Percentiles rank a stretch among this genome's conserved stretches.
Conservation (phyloP, 1,140 invertebrate genomes). For the Anagrus nilaparvatae region DNA sequence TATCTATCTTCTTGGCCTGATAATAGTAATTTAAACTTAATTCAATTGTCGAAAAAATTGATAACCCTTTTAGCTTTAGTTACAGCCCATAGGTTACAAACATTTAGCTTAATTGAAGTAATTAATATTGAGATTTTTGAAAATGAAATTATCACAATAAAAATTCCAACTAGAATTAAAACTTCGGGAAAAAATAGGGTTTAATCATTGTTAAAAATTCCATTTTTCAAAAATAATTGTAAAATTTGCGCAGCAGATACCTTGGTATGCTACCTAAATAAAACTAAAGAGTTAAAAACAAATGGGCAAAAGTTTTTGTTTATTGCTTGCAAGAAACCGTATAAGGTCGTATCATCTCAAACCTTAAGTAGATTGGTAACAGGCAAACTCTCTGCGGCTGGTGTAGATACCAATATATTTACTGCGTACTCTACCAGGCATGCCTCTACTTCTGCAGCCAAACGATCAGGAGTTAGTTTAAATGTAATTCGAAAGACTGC, state of each 20-base stretch:
- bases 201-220: background rate
- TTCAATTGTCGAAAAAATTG: slow-evolving; percentile 12
- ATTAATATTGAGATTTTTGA: background rate
- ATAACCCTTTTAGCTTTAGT: slow-evolving; percentile 1
- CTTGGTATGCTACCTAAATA: background rate
- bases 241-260: slow-evolving; percentile 3
- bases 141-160: slow-evolving; percentile 1
- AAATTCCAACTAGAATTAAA: slow-evolving; percentile 6
- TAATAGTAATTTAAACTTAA: slow-evolving; percentile 14
- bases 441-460: slow-evolving; percentile 4
- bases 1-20: slow-evolving; percentile 9
- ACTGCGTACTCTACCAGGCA: slow-evolving; percentile 2
- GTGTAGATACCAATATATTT: slow-evolving; percentile 2
- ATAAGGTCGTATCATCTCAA: background rate
- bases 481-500: background rate
- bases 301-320: slow-evolving; percentile 11
- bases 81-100: slow-evolving; percentile 10
- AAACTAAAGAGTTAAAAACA: slow-evolving; percentile 6
- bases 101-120: slow-evolving; percentile 5
- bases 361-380: slow-evolving; percentile 1
- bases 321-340: slow-evolving; percentile 12
- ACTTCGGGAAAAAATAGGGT: background rate
- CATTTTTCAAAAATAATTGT: background rate
- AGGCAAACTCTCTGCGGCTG: background rate
- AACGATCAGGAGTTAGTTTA: background rate